Percentiles rank a stretch among this genome's conserved stretches.
phyloP scores from a whole-genome alignment of 2,113 vertebrate species.

The Psittacus erithacus region DNA sequence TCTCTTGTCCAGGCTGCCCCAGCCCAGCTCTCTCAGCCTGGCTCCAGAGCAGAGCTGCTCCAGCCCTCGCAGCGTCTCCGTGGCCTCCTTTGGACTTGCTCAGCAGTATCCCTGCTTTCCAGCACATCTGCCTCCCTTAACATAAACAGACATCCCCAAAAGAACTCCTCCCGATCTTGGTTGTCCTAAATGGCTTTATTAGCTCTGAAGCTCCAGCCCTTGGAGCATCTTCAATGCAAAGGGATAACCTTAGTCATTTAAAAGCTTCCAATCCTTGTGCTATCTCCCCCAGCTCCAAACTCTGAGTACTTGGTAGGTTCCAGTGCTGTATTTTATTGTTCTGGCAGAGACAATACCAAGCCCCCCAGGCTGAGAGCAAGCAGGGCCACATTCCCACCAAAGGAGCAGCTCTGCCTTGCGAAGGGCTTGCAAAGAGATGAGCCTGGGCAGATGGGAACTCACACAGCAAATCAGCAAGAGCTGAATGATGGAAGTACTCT shows the following conservation, averaged over 20 bases:
- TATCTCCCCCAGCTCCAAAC: background rate
- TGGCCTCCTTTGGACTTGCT: background rate
- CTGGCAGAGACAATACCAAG: background rate
- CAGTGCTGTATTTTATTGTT: background rate
- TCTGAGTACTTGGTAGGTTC: background rate
- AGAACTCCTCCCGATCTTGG: background rate
- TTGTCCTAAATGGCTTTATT: background rate
- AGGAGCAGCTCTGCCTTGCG: background rate
- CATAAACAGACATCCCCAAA: background rate
- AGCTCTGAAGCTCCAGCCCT: background rate
- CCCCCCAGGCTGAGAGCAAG: background rate
- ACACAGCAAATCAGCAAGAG: background rate
- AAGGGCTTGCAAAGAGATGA: background rate
- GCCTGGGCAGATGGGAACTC: background rate
- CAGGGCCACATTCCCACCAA: background rate
- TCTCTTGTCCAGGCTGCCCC: too few relatives aligned
- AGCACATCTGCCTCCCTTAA: background rate
- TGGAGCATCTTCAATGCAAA: background rate
- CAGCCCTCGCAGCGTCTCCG: background rate
- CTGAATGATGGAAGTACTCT: background rate
- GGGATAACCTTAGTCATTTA: background rate
- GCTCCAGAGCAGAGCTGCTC: background rate
- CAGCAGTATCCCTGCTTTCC: background rate
- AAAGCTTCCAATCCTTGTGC: background rate
- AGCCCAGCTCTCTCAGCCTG: background rate